A percentile compares a stretch with the other conserved stretches of the same genome.
Evolutionary conservation across 2,797 vertebrate species (phyloP).

Genomic region (Pangasius macronema): DNA sequence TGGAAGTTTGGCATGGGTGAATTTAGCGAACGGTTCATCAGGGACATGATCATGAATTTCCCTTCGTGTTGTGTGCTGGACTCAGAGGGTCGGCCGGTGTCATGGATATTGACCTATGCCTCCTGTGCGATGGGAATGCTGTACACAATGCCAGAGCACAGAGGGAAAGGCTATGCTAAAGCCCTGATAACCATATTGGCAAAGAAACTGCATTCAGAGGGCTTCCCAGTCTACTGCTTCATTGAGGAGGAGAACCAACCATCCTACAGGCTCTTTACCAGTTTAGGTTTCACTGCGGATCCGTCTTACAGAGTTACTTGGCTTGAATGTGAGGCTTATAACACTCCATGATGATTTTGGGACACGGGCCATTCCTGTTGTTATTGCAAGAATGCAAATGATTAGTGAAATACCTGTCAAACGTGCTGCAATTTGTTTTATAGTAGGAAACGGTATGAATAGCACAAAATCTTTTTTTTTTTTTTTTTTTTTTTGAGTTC

Average conservation of each 20-base stretch:
- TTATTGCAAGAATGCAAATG: neutral
- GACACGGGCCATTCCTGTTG: neutral
- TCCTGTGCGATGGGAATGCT: constrained; percentile 54
- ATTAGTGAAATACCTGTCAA: neutral
- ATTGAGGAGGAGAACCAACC: constrained; percentile 49
- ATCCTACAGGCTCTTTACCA: constrained; percentile 52
- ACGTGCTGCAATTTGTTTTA: neutral
- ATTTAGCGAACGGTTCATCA: constrained; percentile 40
- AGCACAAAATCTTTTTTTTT: neutral
- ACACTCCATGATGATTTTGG: neutral
- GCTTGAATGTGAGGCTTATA: constrained; percentile 40
- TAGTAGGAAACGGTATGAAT: neutral
- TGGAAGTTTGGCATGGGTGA: constrained; percentile 55
- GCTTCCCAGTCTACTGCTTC: constrained; percentile 57
- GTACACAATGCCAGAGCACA: constrained; percentile 56
- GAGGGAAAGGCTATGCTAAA: constrained; percentile 58
- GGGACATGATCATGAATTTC: constrained; percentile 47
- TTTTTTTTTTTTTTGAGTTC: no score
- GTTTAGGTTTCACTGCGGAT: constrained; percentile 53
- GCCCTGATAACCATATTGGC: constrained; percentile 46
- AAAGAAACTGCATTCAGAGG: constrained; percentile 43
- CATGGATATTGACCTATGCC: constrained; percentile 56
- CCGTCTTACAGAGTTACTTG: constrained; percentile 54
- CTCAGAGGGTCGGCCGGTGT: constrained; percentile 42
- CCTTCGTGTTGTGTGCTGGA: constrained; percentile 56